Conservation (phyloP, 37 sponge, comb jelly and placozoan species). For the Axinella damicornis region DNA sequence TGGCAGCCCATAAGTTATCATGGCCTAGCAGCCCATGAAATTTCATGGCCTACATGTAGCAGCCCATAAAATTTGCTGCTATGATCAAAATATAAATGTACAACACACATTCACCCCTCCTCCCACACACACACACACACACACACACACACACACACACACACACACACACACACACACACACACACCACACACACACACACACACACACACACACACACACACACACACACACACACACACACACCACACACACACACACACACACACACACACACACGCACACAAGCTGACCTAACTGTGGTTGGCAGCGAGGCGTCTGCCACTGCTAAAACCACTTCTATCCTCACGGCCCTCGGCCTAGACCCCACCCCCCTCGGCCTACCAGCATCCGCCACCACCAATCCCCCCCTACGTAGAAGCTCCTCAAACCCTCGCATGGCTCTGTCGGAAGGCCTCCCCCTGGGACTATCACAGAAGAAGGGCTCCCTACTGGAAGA, state of each 20-base stretch:
- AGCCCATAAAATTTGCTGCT: no score
- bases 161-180: constrained; percentile 5
- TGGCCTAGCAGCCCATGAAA: no score
- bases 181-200: background rate
- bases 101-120: background rate
- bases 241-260: no score
- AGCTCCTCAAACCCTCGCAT: background rate
- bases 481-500: background rate
- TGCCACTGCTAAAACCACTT: background rate
- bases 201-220: background rate
- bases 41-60: no score
- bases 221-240: constrained; percentile 5
- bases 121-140: background rate
- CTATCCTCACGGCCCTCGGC: background rate
- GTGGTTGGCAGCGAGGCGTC: background rate
- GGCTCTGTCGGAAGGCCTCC: no score
- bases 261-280: constrained; percentile 13
- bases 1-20: no score
- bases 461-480: no score
- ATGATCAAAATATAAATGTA: no score
- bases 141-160: no score
- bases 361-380: constrained; percentile 10
- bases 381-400: background rate
- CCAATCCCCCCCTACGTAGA: background rate
- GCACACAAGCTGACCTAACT: background rate